A percentile compares a stretch with the other conserved stretches of the same genome.
Conservation (phyloP, 2,113 vertebrate genomes). For the Mungos mungo region DNA sequence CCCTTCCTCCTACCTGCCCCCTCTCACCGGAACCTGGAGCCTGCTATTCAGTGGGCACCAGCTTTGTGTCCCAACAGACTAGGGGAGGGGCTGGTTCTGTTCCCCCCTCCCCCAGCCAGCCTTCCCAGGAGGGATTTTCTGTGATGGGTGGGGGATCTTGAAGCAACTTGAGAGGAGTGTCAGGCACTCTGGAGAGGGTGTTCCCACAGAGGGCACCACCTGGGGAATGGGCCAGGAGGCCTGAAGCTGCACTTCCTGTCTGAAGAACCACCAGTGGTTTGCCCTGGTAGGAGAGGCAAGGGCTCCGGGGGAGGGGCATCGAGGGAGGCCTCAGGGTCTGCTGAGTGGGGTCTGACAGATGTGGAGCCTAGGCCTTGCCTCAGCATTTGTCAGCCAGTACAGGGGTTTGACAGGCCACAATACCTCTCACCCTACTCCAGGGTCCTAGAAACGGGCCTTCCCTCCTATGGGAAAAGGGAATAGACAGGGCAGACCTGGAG, state of each 20-base stretch:
- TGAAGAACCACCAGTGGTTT: background rate
- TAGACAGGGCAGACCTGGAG: background rate
- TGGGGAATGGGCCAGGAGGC: background rate
- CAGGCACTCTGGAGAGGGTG: background rate
- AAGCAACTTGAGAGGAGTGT: background rate
- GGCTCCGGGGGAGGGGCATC: background rate
- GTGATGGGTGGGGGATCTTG: background rate
- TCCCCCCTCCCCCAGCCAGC: background rate
- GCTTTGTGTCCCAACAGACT: background rate
- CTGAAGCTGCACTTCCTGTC: constrained; percentile 11
- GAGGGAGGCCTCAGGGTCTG: background rate
- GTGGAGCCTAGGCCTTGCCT: background rate
- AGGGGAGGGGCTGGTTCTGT: background rate
- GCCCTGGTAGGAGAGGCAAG: background rate
- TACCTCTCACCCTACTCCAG: background rate
- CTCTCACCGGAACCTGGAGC: background rate
- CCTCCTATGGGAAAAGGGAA: background rate
- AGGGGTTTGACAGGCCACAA: background rate
- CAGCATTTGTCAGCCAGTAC: background rate
- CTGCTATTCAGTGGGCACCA: background rate
- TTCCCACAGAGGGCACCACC: background rate
- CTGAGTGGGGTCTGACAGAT: background rate
- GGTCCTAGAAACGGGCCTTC: constrained; percentile 9
- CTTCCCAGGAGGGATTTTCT: background rate
- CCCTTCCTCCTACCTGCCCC: background rate